Percentiles rank a stretch among this genome's conserved stretches.
Conservation (phyloP, 2,797 vertebrate genomes). For the Chromis chromis region DNA sequence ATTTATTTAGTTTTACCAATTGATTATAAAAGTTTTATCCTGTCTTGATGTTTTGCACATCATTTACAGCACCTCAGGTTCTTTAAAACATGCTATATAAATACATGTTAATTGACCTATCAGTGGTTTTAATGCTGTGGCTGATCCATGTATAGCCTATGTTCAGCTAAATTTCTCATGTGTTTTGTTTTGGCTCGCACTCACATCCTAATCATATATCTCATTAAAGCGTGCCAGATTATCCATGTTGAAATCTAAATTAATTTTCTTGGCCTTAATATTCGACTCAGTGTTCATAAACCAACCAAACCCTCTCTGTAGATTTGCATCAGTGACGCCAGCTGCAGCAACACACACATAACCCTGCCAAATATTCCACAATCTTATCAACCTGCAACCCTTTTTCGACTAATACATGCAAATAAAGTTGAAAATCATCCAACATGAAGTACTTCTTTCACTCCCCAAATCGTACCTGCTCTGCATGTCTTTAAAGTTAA, state of each 20-base stretch:
- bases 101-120: too few species aligned
- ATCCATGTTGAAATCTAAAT: too few species aligned
- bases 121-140: too few species aligned
- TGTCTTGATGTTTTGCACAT: too few species aligned
- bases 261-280: too few species aligned
- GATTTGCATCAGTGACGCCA: slow-evolving; percentile 23
- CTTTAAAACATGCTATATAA: too few species aligned
- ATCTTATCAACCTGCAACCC: slow-evolving; percentile 30
- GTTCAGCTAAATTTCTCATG: not conserved
- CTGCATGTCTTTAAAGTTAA: slow-evolving; percentile 30
- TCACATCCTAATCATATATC: not conserved
- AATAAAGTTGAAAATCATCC: slow-evolving; percentile 28
- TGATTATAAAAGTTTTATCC: too few species aligned
- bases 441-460: not conserved
- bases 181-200: not conserved
- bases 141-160: too few species aligned
- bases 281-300: too few species aligned
- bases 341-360: slow-evolving; percentile 19
- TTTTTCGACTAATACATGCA: slow-evolving; percentile 28
- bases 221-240: too few species aligned
- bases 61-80: too few species aligned
- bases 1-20: too few species aligned
- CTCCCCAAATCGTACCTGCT: slow-evolving; percentile 35
- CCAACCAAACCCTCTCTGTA: not conserved
- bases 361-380: slow-evolving; percentile 11